These are phyloP conservation scores for Chionodraco myersi DNA, from an alignment of 2,113 vertebrate genomes.

Conservation along the genomic window DNA sequence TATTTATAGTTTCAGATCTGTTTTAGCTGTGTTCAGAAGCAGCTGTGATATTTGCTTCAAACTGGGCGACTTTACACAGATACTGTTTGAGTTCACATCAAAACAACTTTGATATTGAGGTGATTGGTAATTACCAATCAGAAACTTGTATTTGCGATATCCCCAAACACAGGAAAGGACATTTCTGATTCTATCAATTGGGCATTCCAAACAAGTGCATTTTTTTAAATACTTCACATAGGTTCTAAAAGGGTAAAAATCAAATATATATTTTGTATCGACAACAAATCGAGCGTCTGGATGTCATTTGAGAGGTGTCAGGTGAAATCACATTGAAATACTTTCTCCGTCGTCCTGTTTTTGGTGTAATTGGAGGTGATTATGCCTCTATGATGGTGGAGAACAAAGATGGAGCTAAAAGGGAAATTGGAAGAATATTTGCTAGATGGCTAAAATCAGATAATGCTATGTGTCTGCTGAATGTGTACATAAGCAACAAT, in stretches of 20 bases:
- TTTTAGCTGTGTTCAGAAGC: neutral
- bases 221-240: neutral
- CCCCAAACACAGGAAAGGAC: neutral
- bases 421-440: neutral
- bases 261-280: neutral
- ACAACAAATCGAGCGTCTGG: neutral
- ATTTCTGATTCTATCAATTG: neutral
- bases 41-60: neutral
- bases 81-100: too few species aligned
- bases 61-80: neutral
- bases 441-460: neutral
- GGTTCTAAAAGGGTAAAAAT: neutral
- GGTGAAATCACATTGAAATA: neutral
- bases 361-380: too few species aligned
- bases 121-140: neutral
- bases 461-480: neutral
- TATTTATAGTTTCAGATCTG: constrained; percentile 32
- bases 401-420: neutral
- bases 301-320: neutral
- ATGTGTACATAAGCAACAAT: neutral
- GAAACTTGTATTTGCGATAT: neutral
- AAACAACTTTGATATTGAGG: neutral
- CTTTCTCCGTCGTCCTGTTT: neutral
- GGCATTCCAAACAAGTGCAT: neutral
- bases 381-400: neutral